Evolutionary conservation across 2,888 invertebrate genomes (phyloP).

Genomic region (Sipha maydis): DNA sequence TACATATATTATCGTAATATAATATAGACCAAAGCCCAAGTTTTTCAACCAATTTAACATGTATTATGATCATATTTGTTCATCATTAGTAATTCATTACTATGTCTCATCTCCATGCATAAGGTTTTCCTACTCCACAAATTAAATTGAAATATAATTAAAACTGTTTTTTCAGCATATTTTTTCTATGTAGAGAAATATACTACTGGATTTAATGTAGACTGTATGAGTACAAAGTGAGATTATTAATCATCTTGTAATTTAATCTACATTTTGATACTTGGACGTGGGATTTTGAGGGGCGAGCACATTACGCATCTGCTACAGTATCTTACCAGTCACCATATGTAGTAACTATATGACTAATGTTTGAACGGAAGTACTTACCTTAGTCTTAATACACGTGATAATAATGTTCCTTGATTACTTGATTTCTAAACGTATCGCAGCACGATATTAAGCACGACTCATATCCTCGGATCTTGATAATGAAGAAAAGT

Average conservation of each 20-base stretch:
- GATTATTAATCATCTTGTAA: slow-evolving; percentile 3
- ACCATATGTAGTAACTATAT: too few species aligned
- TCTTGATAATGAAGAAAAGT: too few species aligned
- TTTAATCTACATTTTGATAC: neutral
- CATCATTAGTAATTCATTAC: too few species aligned
- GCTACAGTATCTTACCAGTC: neutral
- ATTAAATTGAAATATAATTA: neutral
- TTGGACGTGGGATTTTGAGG: slow-evolving; percentile 18
- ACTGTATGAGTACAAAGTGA: too few species aligned
- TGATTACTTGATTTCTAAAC: too few species aligned
- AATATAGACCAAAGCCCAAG: neutral
- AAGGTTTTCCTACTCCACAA: neutral
- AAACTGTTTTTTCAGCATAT: neutral
- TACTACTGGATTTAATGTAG: too few species aligned
- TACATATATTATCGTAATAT: neutral
- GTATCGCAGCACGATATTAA: too few species aligned
- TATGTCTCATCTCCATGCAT: neutral
- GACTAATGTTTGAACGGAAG: neutral
- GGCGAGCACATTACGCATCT: neutral
- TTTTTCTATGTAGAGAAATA: neutral
- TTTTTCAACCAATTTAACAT: too few species aligned
- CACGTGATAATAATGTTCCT: neutral
- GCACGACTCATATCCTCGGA: too few species aligned
- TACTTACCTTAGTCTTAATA: neutral
- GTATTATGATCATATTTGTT: too few species aligned